These are phyloP conservation scores for Laticauda laticaudata DNA, from an alignment of 2,113 vertebrate genomes.

Conservation along the genomic window DNA sequence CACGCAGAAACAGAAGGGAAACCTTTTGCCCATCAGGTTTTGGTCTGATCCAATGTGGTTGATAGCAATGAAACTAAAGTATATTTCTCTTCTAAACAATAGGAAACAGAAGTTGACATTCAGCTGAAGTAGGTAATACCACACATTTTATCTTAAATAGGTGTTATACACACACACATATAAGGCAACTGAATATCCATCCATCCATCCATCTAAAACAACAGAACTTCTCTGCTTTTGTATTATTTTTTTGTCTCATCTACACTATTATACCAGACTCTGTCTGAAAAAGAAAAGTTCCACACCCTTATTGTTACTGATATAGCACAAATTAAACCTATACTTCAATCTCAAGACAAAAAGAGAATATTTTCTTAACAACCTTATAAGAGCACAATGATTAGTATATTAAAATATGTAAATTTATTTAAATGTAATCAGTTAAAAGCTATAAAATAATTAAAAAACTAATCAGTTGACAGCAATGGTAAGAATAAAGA, in stretches of 20 bases:
- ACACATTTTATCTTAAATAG: not conserved
- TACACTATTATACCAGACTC: not conserved
- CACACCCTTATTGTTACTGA: not conserved
- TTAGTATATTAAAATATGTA: slow-evolving; percentile 6
- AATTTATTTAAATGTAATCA: slow-evolving; percentile 16
- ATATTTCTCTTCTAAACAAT: not conserved
- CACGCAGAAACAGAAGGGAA: not conserved
- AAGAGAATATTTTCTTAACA: not conserved
- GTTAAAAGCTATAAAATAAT: slow-evolving; percentile 12
- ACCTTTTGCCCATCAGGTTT: not conserved
- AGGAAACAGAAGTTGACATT: not conserved
- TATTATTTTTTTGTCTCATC: not conserved
- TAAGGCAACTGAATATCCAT: no score
- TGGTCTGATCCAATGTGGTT: not conserved
- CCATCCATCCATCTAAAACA: not conserved
- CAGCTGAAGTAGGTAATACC: not conserved
- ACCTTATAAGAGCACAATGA: not conserved
- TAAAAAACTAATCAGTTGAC: slow-evolving; percentile 21
- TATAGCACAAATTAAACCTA: not conserved
- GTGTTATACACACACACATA: not conserved
- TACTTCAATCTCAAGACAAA: not conserved
- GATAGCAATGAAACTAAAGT: not conserved
- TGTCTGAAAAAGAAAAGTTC: not conserved
- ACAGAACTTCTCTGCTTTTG: not conserved
- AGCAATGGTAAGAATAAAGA: not conserved